A percentile compares a stretch with the other conserved stretches of the same genome.
Evolutionary conservation across 1,140 invertebrate genomes (phyloP).

Genomic region (Leptoteleia sp.): DNA sequence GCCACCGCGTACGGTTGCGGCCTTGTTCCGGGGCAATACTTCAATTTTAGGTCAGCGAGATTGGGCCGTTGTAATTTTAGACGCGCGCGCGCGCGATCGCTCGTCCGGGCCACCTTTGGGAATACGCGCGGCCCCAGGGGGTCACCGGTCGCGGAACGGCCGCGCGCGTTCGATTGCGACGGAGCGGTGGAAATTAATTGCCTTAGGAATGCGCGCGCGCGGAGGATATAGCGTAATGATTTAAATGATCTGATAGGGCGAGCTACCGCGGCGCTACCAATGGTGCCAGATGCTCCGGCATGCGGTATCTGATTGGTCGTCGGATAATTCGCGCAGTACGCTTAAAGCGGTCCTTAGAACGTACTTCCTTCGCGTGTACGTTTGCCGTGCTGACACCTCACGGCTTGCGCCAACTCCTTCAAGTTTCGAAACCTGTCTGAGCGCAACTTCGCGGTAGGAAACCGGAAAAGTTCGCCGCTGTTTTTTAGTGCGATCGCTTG

Average conservation of each 20-base stretch:
- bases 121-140: slow-evolving; percentile 1
- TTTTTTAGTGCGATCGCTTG: slow-evolving; percentile 25
- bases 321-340: slow-evolving; percentile 55
- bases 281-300: slow-evolving; percentile 24
- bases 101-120: slow-evolving; percentile 16
- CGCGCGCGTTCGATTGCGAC: slow-evolving; percentile 2
- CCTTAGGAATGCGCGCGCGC: slow-evolving; percentile 34
- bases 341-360: slow-evolving; percentile 61
- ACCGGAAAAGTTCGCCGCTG: slow-evolving; percentile 56
- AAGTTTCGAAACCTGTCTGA: slow-evolving; percentile 63
- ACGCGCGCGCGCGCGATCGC: too few species aligned
- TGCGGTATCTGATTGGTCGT: slow-evolving; percentile 54
- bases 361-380: slow-evolving; percentile 55
- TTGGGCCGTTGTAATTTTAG: slow-evolving; percentile 39
- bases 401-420: slow-evolving; percentile 59
- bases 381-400: slow-evolving; percentile 50
- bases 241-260: slow-evolving; percentile 50
- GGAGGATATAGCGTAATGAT: slow-evolving; percentile 36
- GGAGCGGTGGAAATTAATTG: slow-evolving; percentile 41
- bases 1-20: slow-evolving; percentile 17
- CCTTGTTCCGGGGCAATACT: slow-evolving; percentile 23
- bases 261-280: slow-evolving; percentile 40
- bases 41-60: slow-evolving; percentile 44
- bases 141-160: not conserved
- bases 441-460: slow-evolving; percentile 45